A percentile compares a stretch with the other conserved stretches of the same genome.
These are phyloP conservation scores for Dicaeum eximium DNA, from an alignment of 2,113 vertebrate species.

Conservation along the genomic window DNA sequence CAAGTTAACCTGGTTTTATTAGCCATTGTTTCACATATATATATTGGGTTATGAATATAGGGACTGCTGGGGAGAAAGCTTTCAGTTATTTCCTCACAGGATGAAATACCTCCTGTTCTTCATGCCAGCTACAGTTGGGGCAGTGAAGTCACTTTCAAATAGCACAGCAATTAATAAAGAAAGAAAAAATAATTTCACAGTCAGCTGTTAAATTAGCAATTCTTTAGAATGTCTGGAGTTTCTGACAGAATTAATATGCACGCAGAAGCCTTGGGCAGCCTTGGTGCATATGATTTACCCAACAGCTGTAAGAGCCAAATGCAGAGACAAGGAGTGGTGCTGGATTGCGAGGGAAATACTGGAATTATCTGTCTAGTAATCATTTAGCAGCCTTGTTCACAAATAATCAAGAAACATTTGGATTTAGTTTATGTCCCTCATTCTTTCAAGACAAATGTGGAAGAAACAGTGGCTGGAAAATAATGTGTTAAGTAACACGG, in stretches of 20 bases:
- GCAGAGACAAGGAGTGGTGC: neutral
- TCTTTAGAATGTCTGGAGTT: slow-evolving; percentile 35
- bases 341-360: neutral
- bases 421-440: neutral
- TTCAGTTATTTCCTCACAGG: slow-evolving; percentile 2
- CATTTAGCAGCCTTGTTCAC: neutral
- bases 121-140: neutral
- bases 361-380: slow-evolving; percentile 1
- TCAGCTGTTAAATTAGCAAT: slow-evolving; percentile 53
- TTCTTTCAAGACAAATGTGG: slow-evolving; percentile 3
- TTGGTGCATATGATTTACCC: neutral
- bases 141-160: slow-evolving; percentile 22
- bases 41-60: neutral
- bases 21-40: slow-evolving; percentile 32
- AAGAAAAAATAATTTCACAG: slow-evolving; percentile 57
- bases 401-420: slow-evolving; percentile 31
- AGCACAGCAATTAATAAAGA: slow-evolving; percentile 43
- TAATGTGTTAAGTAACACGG: neutral
- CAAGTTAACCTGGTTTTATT: slow-evolving; percentile 30
- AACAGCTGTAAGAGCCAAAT: slow-evolving; percentile 20
- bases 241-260: slow-evolving; percentile 39
- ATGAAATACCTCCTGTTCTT: neutral
- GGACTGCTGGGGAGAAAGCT: neutral
- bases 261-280: slow-evolving; percentile 15
- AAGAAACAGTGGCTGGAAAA: slow-evolving; percentile 4